Base-by-base conservation (phyloP, 2,888 invertebrate species). In the Thysanoteuthis rhombus region DNA sequence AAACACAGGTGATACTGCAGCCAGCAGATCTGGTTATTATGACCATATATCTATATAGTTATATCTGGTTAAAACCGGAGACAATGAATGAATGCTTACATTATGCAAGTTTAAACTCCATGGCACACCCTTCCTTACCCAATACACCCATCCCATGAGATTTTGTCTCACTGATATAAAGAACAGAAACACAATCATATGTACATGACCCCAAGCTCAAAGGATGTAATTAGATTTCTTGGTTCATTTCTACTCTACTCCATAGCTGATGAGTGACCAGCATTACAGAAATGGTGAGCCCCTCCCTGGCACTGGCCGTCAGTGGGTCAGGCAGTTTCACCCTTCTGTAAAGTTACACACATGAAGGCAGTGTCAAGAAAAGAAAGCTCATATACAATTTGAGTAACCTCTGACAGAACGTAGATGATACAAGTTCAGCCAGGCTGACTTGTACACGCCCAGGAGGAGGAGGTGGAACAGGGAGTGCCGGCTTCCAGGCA, bases 1-100 rank as follows among this genome's bases (percentile, higher is more conserved):
- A 75, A 75, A 75, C 75, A 75, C 75, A 36, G 12, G n/a, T 75
- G 75, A 75, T 75, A 75, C 75, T 75, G 75, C 75, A 75, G 75
- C 75, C 75, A 75, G 75, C 75, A 75, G 75, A 75, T 75, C 75
- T 75, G 75, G 75, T 75, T 75, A 75, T 75, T 75, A 75, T 75
- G 75, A 75, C 75, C 75, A 75, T n/a, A 75, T 36, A 75, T 75
- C n/a, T 75, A 75, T n/a, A 75, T 75, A 75, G 16, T n/a, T 75
- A 75, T 75, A 75, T 75, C 75, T 75, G 75, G n/a, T 75, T 75
- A 75, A 75, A 75, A 75, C 75, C 75, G 75, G 75, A 75, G 75
- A 75, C 75, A 75, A 75, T 75, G 75, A 75, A n/a, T 75, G 75
- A 75, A 75, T 75, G 75, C 75, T 75, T 75, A 75, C n/a, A 75